Evolutionary conservation across 2,113 vertebrate species (phyloP).

Genomic region (Sphyrna mokarran): DNA sequence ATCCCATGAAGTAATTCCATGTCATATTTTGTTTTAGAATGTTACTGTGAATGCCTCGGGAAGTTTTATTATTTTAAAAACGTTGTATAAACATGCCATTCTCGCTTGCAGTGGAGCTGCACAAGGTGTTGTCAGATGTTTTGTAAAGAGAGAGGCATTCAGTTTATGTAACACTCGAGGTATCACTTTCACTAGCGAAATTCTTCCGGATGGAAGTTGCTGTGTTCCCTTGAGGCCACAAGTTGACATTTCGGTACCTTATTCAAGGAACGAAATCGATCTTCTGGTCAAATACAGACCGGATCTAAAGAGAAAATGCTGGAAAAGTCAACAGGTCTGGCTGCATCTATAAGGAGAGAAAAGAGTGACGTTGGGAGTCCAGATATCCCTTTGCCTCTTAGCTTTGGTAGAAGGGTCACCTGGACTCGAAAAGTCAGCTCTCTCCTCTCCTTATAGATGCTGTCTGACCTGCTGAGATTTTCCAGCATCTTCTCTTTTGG

Average conservation of each 20-base stretch:
- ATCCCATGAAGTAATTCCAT: neutral
- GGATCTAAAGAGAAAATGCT: no score
- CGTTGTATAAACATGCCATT: no score
- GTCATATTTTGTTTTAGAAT: neutral
- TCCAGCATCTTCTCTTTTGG: no score
- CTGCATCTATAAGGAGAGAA: no score
- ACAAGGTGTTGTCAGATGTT: neutral
- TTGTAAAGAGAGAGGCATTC: neutral
- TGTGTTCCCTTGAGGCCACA: neutral
- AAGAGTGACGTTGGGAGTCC: no score
- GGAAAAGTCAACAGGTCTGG: no score
- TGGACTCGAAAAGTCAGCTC: no score
- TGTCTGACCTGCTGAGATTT: no score
- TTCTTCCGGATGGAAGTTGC: neutral
- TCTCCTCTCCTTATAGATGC: no score
- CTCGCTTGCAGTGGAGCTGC: no score
- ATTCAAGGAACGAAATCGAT: neutral
- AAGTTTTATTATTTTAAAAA: neutral
- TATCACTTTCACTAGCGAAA: neutral
- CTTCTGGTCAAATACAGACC: neutral
- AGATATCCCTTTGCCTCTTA: no score
- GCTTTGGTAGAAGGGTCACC: no score
- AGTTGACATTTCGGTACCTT: neutral
- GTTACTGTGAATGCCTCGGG: neutral
- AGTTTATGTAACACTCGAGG: neutral